Conservation (phyloP, 2,888 invertebrate species). For the Chelonus formosanus region DNA sequence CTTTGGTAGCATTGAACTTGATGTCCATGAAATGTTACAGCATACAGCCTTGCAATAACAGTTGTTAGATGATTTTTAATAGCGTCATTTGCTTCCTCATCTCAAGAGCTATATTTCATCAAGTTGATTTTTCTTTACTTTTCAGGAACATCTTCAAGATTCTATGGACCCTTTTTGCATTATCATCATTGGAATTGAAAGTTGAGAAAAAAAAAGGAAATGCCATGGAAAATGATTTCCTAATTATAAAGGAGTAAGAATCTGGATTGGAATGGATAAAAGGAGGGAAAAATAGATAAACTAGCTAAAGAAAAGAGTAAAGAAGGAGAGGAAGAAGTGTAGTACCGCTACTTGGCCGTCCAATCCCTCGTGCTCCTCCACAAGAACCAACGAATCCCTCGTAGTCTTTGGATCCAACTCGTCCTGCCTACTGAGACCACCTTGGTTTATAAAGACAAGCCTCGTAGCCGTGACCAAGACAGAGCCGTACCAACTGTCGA, state of each 20-base stretch:
- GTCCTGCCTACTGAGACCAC: conserved; percentile 49
- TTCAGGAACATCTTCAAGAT: background rate
- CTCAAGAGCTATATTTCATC: background rate
- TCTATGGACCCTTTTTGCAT: background rate
- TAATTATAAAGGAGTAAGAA: conserved; percentile 32
- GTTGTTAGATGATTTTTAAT: conserved; percentile 7
- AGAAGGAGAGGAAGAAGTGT: conserved; percentile 28
- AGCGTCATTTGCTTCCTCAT: background rate
- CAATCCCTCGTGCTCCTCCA: conserved; percentile 47
- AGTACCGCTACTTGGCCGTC: conserved; percentile 45
- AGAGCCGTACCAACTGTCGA: conserved; percentile 64
- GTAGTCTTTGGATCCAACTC: conserved; percentile 45
- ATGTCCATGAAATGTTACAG: conserved; percentile 15
- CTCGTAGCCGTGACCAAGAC: conserved; percentile 60
- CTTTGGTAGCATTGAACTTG: background rate
- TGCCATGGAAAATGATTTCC: background rate
- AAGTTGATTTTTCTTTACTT: background rate
- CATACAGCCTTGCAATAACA: conserved; percentile 13
- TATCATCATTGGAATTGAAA: conserved; percentile 1
- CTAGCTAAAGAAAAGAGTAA: conserved; percentile 10
- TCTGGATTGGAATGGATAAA: background rate
- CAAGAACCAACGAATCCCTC: conserved; percentile 51
- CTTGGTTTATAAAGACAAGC: conserved; percentile 63
- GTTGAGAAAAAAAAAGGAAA: background rate
- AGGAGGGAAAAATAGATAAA: conserved; percentile 5